Conservation (phyloP, 2,113 vertebrate species). For the Petaurus breviceps region DNA sequence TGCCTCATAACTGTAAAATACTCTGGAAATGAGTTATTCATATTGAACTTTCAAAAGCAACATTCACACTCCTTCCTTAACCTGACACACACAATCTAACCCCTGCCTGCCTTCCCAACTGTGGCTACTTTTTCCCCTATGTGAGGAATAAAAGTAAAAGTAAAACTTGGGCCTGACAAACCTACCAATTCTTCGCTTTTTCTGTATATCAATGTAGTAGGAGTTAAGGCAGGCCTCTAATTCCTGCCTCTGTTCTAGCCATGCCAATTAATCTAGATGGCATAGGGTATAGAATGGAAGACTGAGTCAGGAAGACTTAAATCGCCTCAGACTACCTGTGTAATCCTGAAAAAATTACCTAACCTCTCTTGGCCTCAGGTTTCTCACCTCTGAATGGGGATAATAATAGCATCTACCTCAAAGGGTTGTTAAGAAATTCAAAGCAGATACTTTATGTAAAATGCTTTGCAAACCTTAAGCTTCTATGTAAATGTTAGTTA, state of each 20-base stretch:
- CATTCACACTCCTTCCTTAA: not conserved
- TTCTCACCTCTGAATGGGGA: not conserved
- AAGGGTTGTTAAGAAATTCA: not conserved
- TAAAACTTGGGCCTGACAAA: not conserved
- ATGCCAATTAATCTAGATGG: not conserved
- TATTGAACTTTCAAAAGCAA: not conserved
- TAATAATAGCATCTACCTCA: not conserved
- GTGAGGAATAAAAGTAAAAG: not conserved
- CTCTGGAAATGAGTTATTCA: not conserved
- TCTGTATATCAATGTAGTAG: not conserved
- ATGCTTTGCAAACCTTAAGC: not conserved
- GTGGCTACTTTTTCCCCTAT: not conserved
- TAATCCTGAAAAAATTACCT: not conserved
- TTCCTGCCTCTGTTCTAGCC: not conserved
- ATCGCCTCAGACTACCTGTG: not conserved
- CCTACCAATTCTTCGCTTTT: not conserved
- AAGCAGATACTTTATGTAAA: not conserved
- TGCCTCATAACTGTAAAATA: not conserved
- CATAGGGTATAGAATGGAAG: not conserved
- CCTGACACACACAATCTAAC: not conserved
- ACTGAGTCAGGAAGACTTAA: not conserved
- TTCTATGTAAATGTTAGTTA: not conserved
- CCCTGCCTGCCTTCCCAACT: not conserved
- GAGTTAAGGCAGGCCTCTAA: not conserved
- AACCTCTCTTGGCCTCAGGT: not conserved